Evolutionary conservation across 35 echinoderm and acorn worm genomes (phyloP).

Genomic region (Ophiothrix spiculata): DNA sequence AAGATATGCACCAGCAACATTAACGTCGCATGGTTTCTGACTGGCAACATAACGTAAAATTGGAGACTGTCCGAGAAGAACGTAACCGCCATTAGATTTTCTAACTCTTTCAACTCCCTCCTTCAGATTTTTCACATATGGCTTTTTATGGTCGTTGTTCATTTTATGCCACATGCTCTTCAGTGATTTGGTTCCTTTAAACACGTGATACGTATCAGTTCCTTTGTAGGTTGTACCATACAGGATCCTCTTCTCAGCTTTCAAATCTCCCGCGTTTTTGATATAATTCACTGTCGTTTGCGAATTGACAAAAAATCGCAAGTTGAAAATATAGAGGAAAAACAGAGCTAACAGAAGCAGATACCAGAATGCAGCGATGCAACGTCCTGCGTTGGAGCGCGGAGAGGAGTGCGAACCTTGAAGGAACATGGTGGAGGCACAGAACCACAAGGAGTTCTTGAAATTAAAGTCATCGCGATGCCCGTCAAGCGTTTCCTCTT

Average conservation of each 20-base stretch:
- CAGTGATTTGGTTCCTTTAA: neutral
- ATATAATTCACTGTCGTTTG: neutral
- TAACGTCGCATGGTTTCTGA: slow-evolving; percentile 56
- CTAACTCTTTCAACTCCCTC: slow-evolving; percentile 41
- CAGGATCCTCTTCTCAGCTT: neutral
- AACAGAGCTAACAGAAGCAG: slow-evolving; percentile 25
- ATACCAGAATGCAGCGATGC: slow-evolving; percentile 30
- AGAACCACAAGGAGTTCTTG: slow-evolving; percentile 41
- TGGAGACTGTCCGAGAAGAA: slow-evolving; percentile 45
- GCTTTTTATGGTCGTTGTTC: neutral
- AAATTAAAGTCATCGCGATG: slow-evolving; percentile 37
- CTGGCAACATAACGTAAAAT: slow-evolving; percentile 40
- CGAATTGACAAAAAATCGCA: slow-evolving; percentile 14
- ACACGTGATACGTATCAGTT: neutral
- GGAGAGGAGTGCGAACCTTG: neutral
- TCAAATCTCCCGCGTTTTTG: neutral
- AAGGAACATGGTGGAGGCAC: slow-evolving; percentile 26
- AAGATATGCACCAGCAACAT: slow-evolving; percentile 47
- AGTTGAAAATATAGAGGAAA: slow-evolving; percentile 21
- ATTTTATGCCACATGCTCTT: slow-evolving; percentile 36
- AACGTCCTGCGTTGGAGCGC: neutral
- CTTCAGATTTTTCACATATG: slow-evolving; percentile 33
- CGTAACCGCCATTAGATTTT: slow-evolving; percentile 43
- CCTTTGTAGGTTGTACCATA: neutral
- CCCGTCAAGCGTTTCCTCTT: slow-evolving; percentile 24